Percentiles rank a stretch among this genome's conserved stretches.
These are phyloP conservation scores for Hymenopus coronatus DNA, from an alignment of 2,888 invertebrate species.

Conservation along the genomic window DNA sequence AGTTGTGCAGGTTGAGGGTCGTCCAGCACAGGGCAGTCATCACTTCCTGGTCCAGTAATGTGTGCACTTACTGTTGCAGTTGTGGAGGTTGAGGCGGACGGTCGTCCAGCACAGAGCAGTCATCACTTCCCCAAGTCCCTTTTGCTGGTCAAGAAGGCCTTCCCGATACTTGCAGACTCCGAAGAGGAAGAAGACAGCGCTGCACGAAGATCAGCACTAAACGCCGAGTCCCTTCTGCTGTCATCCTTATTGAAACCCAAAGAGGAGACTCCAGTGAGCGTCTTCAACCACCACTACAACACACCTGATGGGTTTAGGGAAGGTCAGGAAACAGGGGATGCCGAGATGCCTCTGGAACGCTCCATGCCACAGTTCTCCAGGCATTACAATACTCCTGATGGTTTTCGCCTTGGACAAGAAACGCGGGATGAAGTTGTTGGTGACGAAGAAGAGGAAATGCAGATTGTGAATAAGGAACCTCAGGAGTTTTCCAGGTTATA, in stretches of 20 bases:
- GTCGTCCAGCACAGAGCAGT: not conserved
- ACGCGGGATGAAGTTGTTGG: slow-evolving; percentile 39
- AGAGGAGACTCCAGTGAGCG: not conserved
- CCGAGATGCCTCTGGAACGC: not conserved
- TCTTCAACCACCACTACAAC: slow-evolving; percentile 48
- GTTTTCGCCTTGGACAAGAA: slow-evolving; percentile 49
- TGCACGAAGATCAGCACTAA: not conserved
- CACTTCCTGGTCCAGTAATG: too few species aligned
- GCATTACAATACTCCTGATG: slow-evolving; percentile 50
- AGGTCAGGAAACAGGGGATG: slow-evolving; percentile 47
- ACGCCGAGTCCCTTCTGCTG: slow-evolving; percentile 10
- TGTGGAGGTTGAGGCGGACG: not conserved
- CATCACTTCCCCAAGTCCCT: not conserved
- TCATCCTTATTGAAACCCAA: not conserved
- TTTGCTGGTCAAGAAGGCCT: not conserved
- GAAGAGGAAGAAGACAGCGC: not conserved
- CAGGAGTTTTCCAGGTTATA: slow-evolving; percentile 39
- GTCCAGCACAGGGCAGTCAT: too few species aligned
- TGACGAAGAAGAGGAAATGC: not conserved
- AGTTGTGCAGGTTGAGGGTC: too few species aligned
- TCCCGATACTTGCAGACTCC: not conserved
- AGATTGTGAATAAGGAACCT: not conserved
- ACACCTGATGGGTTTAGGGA: slow-evolving; percentile 49
- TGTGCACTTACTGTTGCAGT: not conserved
- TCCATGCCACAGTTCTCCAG: slow-evolving; percentile 11